A percentile compares a stretch with the other conserved stretches of the same genome.
phyloP scores from a whole-genome alignment of 2,888 invertebrate genomes.

The Gandaritis pyraliata region DNA sequence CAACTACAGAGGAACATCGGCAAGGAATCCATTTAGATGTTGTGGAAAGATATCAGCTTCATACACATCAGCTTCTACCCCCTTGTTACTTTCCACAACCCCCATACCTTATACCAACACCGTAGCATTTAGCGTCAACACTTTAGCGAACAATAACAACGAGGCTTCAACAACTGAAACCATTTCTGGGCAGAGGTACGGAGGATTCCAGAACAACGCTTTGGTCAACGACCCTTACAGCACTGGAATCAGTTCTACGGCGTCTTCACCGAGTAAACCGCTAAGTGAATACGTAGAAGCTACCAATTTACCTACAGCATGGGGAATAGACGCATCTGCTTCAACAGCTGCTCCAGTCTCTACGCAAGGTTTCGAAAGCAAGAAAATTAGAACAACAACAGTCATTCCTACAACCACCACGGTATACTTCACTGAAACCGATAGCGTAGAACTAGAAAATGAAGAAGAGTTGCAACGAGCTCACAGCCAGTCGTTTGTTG shows the following conservation, averaged over 20 bases:
- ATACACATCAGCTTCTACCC: conserved; percentile 69
- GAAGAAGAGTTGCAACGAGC: conserved; percentile 87
- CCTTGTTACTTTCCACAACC: conserved; percentile 55
- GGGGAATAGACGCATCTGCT: conserved; percentile 70
- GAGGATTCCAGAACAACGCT: conserved; percentile 78
- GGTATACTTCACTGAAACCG: conserved; percentile 72
- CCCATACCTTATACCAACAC: conserved; percentile 75
- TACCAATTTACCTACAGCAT: conserved; percentile 75
- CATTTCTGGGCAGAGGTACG: conserved; percentile 64
- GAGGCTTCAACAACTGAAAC: conserved; percentile 64
- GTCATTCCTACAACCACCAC: conserved; percentile 61
- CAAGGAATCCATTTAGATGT: conserved; percentile 69
- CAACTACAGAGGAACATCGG: conserved; percentile 56
- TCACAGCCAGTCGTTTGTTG: conserved; percentile 88
- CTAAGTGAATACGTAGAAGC: conserved; percentile 74
- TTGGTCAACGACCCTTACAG: conserved; percentile 73
- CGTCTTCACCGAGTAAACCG: conserved; percentile 65
- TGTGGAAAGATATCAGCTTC: conserved; percentile 78
- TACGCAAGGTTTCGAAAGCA: conserved; percentile 70
- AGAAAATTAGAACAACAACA: conserved; percentile 65
- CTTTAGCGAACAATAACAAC: conserved; percentile 53
- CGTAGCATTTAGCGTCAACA: conserved; percentile 63
- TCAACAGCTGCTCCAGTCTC: conserved; percentile 61
- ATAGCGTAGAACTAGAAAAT: conserved; percentile 79
- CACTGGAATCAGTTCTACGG: conserved; percentile 65